phyloP scores from a whole-genome alignment of 2,797 vertebrate species.

The Peromyscus attwateri region DNA sequence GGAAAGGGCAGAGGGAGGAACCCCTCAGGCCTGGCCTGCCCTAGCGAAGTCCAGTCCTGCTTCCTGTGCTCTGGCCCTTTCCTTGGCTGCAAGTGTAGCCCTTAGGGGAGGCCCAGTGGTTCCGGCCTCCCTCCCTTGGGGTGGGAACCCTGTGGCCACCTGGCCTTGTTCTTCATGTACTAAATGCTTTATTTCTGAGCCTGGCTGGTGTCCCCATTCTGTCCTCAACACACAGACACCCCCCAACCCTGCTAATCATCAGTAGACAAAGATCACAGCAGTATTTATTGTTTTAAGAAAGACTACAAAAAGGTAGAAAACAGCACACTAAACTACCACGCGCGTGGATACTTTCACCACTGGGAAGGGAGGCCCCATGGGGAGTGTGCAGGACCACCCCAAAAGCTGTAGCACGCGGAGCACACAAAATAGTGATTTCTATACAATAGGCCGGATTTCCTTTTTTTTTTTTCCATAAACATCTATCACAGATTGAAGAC shows the following conservation, averaged over 20 bases:
- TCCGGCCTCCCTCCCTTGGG: background rate
- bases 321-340: conserved; percentile 86
- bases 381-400: conserved; percentile 65
- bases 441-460: conserved; percentile 81
- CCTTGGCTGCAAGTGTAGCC: conserved; percentile 25
- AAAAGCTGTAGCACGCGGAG: conserved; percentile 82
- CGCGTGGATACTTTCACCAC: conserved; percentile 77
- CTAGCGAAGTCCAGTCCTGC: background rate
- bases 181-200: conserved; percentile 84
- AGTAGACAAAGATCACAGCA: conserved; percentile 85
- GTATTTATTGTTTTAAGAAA: conserved; percentile 90
- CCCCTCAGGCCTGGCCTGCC: conserved; percentile 33
- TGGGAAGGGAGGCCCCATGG: conserved; percentile 50
- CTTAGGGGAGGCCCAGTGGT: background rate
- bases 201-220: background rate
- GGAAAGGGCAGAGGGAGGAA: conserved; percentile 66
- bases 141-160: background rate
- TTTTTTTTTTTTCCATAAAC: conserved; percentile 79
- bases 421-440: conserved; percentile 87
- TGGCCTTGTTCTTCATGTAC: conserved; percentile 73
- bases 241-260: conserved; percentile 56
- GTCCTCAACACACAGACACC: background rate
- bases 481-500: conserved; percentile 87
- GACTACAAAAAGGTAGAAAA: conserved; percentile 91
- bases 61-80: background rate